phyloP scores from a whole-genome alignment of 2,888 invertebrate species.

The Lithophane leautieri region DNA sequence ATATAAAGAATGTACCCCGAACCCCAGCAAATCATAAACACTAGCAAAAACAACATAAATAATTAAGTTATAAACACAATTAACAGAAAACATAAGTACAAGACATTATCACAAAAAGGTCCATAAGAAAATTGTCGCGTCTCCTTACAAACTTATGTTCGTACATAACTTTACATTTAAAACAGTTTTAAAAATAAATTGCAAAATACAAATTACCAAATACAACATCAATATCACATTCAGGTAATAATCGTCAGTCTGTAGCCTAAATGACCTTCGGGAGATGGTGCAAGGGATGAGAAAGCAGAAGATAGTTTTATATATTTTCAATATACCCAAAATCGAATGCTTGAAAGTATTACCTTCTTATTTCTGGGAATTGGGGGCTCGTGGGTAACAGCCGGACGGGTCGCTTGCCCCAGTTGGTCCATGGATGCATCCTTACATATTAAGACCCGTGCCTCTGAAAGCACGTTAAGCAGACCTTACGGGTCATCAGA shows the following conservation, averaged over 20 bases:
- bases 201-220: conserved; percentile 86
- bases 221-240: conserved; percentile 85
- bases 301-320: conserved; percentile 21
- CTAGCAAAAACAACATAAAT: conserved; percentile 45
- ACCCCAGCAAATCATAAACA: conserved; percentile 15
- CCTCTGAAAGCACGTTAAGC: too few relatives aligned
- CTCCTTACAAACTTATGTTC: conserved; percentile 61
- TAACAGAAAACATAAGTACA: conserved; percentile 50
- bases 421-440: too few relatives aligned
- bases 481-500: too few relatives aligned
- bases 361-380: too few relatives aligned
- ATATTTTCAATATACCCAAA: background rate
- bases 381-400: too few relatives aligned
- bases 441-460: too few relatives aligned
- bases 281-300: conserved; percentile 63
- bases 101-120: conserved; percentile 48
- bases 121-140: conserved; percentile 62
- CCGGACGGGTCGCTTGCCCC: too few relatives aligned
- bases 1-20: background rate
- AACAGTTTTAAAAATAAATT: conserved; percentile 76
- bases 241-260: conserved; percentile 87
- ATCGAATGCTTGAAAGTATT: background rate
- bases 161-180: conserved; percentile 72
- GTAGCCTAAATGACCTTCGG: conserved; percentile 82
- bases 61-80: conserved; percentile 63